Evolutionary conservation across 2,113 vertebrate genomes (phyloP).

Genomic region (Bubo blakistoni): DNA sequence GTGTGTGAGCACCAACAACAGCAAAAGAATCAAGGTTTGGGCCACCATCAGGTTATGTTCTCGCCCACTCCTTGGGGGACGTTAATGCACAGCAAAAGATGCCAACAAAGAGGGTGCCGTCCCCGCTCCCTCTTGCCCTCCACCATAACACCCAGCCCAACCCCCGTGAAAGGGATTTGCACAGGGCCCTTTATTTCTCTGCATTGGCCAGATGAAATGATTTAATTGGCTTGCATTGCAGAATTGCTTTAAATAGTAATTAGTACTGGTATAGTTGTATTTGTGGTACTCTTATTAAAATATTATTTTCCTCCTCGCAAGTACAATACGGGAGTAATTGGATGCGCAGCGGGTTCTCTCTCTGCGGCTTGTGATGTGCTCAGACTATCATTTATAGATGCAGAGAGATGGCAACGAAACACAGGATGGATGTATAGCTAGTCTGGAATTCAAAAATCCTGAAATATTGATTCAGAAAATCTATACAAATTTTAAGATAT

Average conservation of each 20-base stretch:
- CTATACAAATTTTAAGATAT: neutral
- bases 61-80: accelerated
- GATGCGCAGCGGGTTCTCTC: neutral
- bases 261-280: neutral
- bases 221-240: neutral
- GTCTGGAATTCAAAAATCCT: neutral
- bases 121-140: neutral
- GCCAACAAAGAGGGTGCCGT: neutral
- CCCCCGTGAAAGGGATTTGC: neutral
- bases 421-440: neutral
- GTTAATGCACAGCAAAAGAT: neutral
- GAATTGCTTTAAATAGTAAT: neutral
- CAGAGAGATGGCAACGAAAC: neutral
- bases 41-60: neutral
- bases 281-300: neutral
- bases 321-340: neutral
- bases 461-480: slow-evolving; percentile 1
- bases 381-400: neutral
- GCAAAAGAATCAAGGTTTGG: neutral
- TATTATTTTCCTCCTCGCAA: neutral
- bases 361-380: neutral
- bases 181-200: neutral
- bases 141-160: neutral
- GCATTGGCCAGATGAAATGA: neutral
- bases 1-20: accelerated